These are phyloP conservation scores for Apoda limacodes DNA, from an alignment of 2,888 invertebrate genomes.

Conservation along the genomic window DNA sequence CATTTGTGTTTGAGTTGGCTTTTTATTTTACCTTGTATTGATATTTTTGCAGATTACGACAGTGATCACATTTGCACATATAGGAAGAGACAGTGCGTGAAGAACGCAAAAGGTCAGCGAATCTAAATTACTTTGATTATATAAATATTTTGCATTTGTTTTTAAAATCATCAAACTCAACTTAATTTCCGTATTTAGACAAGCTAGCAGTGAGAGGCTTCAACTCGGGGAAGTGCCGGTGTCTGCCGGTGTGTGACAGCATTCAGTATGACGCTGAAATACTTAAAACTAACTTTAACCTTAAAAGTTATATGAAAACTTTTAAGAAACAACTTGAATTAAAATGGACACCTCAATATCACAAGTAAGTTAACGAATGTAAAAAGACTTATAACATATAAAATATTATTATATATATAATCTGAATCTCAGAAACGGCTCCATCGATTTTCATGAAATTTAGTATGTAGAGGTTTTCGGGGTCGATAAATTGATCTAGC, in stretches of 20 bases:
- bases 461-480: too few relatives aligned
- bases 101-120: background rate
- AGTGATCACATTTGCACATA: background rate
- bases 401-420: too few relatives aligned
- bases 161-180: background rate
- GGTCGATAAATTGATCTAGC: too few relatives aligned
- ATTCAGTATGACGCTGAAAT: background rate
- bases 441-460: too few relatives aligned
- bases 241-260: background rate
- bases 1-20: too few relatives aligned
- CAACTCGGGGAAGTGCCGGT: background rate
- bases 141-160: too few relatives aligned
- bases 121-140: background rate
- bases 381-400: too few relatives aligned
- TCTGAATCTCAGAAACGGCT: too few relatives aligned
- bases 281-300: background rate
- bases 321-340: too few relatives aligned
- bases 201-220: background rate
- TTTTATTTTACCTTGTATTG: too few relatives aligned
- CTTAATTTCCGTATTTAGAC: background rate
- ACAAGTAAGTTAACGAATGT: too few relatives aligned
- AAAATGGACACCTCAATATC: too few relatives aligned
- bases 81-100: background rate
- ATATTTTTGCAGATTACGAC: background rate
- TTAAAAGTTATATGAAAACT: background rate